Evolutionary conservation across 2,113 vertebrate species (phyloP).

Genomic region (Kryptolebias marmoratus): DNA sequence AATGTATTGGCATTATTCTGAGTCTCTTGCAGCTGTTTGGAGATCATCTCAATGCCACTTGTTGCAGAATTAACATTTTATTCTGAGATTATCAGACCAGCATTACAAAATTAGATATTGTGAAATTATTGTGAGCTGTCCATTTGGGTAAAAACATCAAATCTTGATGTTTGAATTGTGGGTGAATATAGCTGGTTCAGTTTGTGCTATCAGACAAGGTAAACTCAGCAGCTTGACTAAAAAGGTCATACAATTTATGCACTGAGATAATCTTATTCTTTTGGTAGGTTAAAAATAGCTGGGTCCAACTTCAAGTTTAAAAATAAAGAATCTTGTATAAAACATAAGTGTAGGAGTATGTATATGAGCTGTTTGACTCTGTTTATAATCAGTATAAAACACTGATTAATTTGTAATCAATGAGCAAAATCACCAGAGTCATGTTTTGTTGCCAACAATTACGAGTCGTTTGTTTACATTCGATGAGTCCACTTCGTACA

Average conservation of each 20-base stretch:
- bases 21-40: too few species aligned
- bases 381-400: neutral
- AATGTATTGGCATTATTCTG: too few species aligned
- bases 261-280: neutral
- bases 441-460: too few species aligned
- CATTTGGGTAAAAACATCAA: neutral
- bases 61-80: neutral
- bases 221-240: neutral
- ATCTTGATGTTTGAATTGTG: slow-evolving; percentile 21
- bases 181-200: slow-evolving; percentile 25
- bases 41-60: too few species aligned
- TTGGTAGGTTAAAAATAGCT: neutral
- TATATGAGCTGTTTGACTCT: neutral
- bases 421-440: too few species aligned
- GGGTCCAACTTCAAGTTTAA: too few species aligned
- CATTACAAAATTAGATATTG: neutral
- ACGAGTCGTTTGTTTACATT: too few species aligned
- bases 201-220: slow-evolving; percentile 2
- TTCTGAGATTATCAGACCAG: neutral
- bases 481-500: too few species aligned
- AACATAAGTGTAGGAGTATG: too few species aligned
- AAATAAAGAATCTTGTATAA: too few species aligned
- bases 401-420: too few species aligned
- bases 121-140: neutral
- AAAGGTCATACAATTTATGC: neutral